Conservation (phyloP, 2,797 vertebrate species). For the Hipposideros larvatus region DNA sequence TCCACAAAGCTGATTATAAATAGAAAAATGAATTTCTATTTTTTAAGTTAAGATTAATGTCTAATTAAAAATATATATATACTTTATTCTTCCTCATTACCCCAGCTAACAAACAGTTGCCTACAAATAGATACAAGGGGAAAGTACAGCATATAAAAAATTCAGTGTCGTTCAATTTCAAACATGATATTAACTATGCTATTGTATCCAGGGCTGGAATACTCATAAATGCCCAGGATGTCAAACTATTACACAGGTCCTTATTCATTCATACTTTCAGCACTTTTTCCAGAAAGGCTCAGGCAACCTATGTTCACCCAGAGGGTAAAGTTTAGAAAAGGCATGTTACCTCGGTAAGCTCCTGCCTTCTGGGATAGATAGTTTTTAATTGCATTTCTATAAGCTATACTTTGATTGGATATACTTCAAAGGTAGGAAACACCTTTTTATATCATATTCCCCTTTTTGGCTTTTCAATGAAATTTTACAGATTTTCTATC, state of each 20-base stretch:
- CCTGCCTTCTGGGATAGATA: background rate
- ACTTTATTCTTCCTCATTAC: slow-evolving; percentile 29
- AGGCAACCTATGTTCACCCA: background rate
- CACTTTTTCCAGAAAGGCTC: slow-evolving; percentile 25
- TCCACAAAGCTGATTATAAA: slow-evolving; percentile 7
- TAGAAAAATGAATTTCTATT: slow-evolving; percentile 21
- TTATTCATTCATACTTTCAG: slow-evolving; percentile 26
- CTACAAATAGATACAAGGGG: background rate
- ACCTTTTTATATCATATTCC: background rate
- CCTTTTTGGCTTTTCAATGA: background rate
- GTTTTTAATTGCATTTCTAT: background rate
- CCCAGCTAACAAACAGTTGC: background rate
- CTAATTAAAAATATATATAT: background rate
- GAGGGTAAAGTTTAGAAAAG: slow-evolving; percentile 14
- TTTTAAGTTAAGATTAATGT: slow-evolving; percentile 7
- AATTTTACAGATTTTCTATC: background rate
- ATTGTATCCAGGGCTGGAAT: background rate
- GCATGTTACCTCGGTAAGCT: background rate
- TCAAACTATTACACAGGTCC: background rate
- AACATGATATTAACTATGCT: background rate
- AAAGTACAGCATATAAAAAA: background rate
- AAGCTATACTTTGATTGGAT: background rate
- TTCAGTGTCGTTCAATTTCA: background rate
- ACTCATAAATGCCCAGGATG: slow-evolving; percentile 9
- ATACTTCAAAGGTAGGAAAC: background rate